A percentile compares a stretch with the other conserved stretches of the same genome.
Evolutionary conservation across 2,113 vertebrate genomes (phyloP).

Genomic region (Cathartes aura): DNA sequence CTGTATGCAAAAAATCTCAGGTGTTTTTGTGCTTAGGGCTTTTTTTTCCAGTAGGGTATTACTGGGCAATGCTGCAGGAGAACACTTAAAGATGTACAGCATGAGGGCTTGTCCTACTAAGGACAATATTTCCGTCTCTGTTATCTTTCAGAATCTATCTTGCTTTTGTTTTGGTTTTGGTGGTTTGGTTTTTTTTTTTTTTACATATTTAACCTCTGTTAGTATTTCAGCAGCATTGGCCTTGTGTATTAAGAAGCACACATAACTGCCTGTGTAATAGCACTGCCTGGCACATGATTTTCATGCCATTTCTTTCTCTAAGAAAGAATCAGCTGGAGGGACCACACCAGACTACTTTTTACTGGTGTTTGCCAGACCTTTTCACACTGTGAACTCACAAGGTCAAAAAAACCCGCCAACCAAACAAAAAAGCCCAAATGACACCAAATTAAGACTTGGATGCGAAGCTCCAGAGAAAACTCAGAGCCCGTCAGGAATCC

Average conservation of each 20-base stretch:
- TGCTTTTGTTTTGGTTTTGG: not conserved
- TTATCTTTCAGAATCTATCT: not conserved
- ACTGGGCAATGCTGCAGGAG: not conserved
- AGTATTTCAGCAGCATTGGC: not conserved
- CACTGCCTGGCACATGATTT: not conserved
- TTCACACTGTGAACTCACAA: not conserved
- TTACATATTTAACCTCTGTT: not conserved
- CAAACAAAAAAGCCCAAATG: not conserved
- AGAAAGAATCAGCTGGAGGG: not conserved
- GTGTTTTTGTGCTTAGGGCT: not conserved
- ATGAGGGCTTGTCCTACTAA: not conserved
- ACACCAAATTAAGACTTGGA: not conserved
- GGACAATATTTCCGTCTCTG: not conserved
- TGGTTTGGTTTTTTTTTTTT: not conserved
- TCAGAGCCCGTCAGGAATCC: not conserved
- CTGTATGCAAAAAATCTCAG: not conserved
- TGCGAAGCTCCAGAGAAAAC: not conserved
- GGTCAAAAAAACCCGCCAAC: not conserved
- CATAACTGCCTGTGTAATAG: accelerated
- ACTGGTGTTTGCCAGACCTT: not conserved
- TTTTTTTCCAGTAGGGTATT: not conserved
- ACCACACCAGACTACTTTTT: not conserved
- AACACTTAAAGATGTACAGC: not conserved
- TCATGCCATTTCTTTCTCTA: not conserved
- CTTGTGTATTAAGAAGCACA: not conserved